Evolutionary conservation across 2,113 vertebrate genomes (phyloP).

Genomic region (Anthoscopus minutus): DNA sequence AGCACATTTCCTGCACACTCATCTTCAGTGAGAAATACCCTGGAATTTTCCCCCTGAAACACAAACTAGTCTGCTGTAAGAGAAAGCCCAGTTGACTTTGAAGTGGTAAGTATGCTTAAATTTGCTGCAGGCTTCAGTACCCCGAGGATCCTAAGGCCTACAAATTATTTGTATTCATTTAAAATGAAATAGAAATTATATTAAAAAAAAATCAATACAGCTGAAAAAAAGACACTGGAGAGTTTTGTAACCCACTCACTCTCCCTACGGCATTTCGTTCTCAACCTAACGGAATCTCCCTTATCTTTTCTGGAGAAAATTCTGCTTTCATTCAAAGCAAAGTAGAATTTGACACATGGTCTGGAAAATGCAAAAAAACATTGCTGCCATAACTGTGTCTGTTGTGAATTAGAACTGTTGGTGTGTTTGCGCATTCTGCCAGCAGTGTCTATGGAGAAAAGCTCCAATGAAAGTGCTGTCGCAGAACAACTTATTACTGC

Average conservation of each 20-base stretch:
- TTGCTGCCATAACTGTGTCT: not conserved
- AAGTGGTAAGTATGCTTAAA: constrained; percentile 35
- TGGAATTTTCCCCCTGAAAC: not conserved
- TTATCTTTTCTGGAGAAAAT: not conserved
- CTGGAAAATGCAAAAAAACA: not conserved
- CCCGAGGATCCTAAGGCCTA: not conserved
- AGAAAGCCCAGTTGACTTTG: constrained; percentile 16
- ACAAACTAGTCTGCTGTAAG: not conserved
- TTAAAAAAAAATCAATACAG: not conserved
- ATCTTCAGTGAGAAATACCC: not conserved
- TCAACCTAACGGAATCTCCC: not conserved
- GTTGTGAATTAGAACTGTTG: not conserved
- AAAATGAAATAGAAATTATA: constrained; percentile 4
- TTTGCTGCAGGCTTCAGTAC: constrained; percentile 1
- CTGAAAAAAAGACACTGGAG: not conserved
- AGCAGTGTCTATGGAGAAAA: not conserved
- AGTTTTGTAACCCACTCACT: not conserved
- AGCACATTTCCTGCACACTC: not conserved
- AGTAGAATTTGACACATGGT: not conserved
- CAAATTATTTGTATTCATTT: constrained; percentile 39
- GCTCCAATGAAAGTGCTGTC: not conserved
- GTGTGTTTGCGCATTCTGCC: not conserved
- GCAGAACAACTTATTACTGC: not conserved
- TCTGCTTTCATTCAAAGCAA: not conserved
- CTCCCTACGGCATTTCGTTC: not conserved